phyloP scores from a whole-genome alignment of 2,888 invertebrate species.

The Dicyrtoma fusca region DNA sequence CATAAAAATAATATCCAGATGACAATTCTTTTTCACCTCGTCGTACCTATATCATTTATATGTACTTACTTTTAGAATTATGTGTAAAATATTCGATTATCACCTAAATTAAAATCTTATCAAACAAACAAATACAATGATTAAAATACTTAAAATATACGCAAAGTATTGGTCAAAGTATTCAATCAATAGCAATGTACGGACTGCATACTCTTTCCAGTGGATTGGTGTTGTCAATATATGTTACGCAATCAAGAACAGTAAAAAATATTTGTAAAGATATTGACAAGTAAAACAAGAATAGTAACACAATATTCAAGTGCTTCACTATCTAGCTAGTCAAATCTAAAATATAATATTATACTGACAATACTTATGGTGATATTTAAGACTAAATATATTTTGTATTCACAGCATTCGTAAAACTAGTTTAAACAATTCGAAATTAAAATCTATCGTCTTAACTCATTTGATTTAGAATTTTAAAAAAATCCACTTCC shows the following conservation, averaged over 20 bases:
- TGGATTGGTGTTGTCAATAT: conserved; percentile 3
- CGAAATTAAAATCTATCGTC: background rate
- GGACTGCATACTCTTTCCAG: background rate
- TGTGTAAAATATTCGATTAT: no score
- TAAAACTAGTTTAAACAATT: background rate
- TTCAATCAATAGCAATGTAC: background rate
- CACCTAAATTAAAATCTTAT: no score
- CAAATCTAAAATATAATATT: no score
- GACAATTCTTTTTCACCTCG: no score
- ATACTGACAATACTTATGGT: conserved; percentile 18
- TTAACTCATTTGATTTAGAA: background rate
- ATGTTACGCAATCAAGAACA: conserved; percentile 11
- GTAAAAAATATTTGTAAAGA: conserved; percentile 2
- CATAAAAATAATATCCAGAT: no score
- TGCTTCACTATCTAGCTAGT: no score
- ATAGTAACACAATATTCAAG: conserved; percentile 13
- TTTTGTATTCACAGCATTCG: conserved; percentile 16
- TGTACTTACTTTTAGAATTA: no score
- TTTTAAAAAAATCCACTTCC: background rate
- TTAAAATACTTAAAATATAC: no score
- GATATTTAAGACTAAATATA: conserved; percentile 3
- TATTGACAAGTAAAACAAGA: conserved; percentile 22
- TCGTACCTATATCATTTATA: no score
- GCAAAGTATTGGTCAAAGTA: no score
- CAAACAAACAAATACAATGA: no score